Percentiles rank a stretch among this genome's conserved stretches.
Conservation (phyloP, 2,113 vertebrate genomes). For the Oncorhynchus kisutch region DNA sequence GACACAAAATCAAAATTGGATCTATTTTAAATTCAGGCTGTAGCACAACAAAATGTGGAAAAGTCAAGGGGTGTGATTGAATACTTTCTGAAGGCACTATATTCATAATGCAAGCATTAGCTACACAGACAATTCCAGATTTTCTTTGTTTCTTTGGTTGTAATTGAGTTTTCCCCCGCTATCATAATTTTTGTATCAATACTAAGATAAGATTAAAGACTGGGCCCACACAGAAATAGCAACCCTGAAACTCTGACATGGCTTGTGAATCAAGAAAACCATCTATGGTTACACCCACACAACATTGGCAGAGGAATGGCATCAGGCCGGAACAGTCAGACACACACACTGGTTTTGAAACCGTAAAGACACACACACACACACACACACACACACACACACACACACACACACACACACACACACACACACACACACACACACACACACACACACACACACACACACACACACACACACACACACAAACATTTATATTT, state of each 20-base stretch:
- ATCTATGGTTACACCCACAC: constrained; percentile 40
- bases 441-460: too few relatives aligned
- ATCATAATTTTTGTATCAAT: background rate
- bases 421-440: too few relatives aligned
- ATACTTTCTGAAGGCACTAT: background rate
- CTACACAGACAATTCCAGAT: background rate
- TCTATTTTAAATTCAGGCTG: background rate
- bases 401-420: too few relatives aligned
- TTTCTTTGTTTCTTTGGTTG: background rate
- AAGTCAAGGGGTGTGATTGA: background rate
- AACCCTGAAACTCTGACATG: constrained; percentile 25
- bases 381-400: too few relatives aligned
- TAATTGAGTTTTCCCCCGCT: background rate
- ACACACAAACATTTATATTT: too few relatives aligned
- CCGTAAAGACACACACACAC: background rate
- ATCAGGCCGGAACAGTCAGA: constrained; percentile 6
- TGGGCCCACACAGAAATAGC: constrained; percentile 42
- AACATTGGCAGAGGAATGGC: constrained; percentile 38
- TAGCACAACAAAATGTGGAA: background rate
- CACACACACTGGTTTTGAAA: background rate
- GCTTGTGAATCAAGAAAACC: constrained; percentile 2
- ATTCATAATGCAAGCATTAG: too few relatives aligned
- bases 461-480: too few relatives aligned
- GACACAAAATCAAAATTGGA: too few relatives aligned
- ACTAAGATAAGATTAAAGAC: constrained; percentile 25